A percentile compares a stretch with the other conserved stretches of the same genome.
phyloP scores from a whole-genome alignment of 2,888 invertebrate genomes.

The Gastrophysa polygoni region DNA sequence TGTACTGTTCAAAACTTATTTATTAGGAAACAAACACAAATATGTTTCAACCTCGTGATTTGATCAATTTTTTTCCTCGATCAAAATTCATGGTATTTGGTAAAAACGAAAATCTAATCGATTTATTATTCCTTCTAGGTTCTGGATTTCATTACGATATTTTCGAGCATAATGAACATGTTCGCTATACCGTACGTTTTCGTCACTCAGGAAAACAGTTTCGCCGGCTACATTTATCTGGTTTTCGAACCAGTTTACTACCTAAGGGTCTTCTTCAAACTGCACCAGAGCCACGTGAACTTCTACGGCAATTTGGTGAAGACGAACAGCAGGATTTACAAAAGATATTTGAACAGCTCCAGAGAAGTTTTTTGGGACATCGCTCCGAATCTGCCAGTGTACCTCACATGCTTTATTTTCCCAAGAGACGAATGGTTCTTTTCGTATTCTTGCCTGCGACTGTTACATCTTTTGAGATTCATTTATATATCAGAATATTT shows the following conservation, averaged over 20 bases:
- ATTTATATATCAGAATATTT: conserved; percentile 28
- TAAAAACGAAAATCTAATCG: too few species aligned
- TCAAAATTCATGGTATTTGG: too few species aligned
- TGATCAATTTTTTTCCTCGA: too few species aligned
- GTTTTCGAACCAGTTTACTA: conserved; percentile 29
- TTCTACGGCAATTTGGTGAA: conserved; percentile 24
- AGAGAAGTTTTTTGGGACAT: conserved; percentile 28
- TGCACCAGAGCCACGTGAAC: conserved; percentile 22
- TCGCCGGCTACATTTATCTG: conserved; percentile 15
- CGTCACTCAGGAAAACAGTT: conserved; percentile 19
- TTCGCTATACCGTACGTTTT: conserved; percentile 28
- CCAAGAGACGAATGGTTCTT: conserved; percentile 26
- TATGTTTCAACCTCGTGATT: background rate
- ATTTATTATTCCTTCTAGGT: conserved; percentile 16
- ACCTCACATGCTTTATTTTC: conserved; percentile 20
- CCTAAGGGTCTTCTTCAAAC: conserved; percentile 25
- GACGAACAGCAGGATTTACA: conserved; percentile 15
- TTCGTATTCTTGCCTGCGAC: conserved; percentile 25
- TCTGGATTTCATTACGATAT: conserved; percentile 16
- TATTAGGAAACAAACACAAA: background rate
- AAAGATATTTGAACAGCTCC: conserved; percentile 25
- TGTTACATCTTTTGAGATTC: conserved; percentile 28
- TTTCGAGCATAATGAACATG: conserved; percentile 26
- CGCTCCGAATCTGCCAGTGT: conserved; percentile 26
- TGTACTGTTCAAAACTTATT: too few species aligned